A percentile compares a stretch with the other conserved stretches of the same genome.
These are phyloP conservation scores for Amphilophus citrinellus DNA, from an alignment of 2,113 vertebrate species.

Conservation along the genomic window DNA sequence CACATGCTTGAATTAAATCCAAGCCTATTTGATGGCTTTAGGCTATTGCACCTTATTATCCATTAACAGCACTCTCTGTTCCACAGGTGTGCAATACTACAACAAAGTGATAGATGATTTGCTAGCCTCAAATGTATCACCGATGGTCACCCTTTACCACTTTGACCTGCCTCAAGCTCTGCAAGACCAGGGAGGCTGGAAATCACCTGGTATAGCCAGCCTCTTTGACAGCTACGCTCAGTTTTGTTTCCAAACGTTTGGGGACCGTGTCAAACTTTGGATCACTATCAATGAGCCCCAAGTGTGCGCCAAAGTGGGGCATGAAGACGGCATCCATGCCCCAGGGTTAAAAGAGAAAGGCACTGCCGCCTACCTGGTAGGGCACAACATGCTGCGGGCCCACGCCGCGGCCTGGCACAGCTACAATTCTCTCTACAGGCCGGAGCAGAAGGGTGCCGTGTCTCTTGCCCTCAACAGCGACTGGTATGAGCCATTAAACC, in stretches of 20 bases:
- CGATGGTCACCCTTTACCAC: constrained; percentile 84
- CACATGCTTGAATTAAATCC: neutral
- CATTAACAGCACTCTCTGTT: neutral
- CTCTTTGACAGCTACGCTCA: constrained; percentile 81
- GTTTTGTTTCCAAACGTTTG: constrained; percentile 87
- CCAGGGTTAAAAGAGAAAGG: constrained; percentile 78
- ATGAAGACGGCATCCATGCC: constrained; percentile 75
- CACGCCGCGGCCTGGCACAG: constrained; percentile 84
- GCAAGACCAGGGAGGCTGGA: constrained; percentile 83
- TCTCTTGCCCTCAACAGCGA: constrained; percentile 81
- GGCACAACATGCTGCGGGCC: constrained; percentile 84
- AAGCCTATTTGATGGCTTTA: neutral
- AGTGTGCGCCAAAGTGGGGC: constrained; percentile 68
- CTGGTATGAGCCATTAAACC: constrained; percentile 80
- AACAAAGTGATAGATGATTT: constrained; percentile 86
- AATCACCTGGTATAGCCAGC: constrained; percentile 66
- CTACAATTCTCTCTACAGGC: constrained; percentile 78
- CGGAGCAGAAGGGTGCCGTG: constrained; percentile 74
- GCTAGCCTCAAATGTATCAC: constrained; percentile 71
- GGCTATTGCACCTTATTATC: neutral
- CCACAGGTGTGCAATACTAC: constrained; percentile 84
- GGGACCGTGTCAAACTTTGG: constrained; percentile 85
- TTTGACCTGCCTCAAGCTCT: constrained; percentile 86
- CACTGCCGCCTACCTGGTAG: constrained; percentile 78
- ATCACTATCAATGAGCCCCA: constrained; percentile 86